Percentiles rank a stretch among this genome's conserved stretches.
Evolutionary conservation across 2,888 invertebrate species (phyloP).

Genomic region (Eupeodes latifasciatus): DNA sequence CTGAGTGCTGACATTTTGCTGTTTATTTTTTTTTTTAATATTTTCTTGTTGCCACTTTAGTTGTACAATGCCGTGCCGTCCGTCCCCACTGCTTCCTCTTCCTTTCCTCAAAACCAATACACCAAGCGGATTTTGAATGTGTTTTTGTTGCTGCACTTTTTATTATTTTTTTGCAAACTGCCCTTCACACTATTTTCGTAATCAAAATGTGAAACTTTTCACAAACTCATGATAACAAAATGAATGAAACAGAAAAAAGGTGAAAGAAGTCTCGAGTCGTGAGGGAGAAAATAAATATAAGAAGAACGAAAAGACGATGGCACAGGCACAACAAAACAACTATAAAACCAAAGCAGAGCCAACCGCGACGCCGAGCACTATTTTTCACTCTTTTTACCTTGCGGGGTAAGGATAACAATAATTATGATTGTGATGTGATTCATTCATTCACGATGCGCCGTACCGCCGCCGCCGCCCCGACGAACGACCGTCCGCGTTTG

Average conservation of each 20-base stretch:
- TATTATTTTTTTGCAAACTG: slow-evolving; percentile 39
- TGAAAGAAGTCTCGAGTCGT: background rate
- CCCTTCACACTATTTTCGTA: slow-evolving; percentile 65
- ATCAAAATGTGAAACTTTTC: slow-evolving; percentile 71
- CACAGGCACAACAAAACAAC: slow-evolving; percentile 46
- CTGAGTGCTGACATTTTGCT: slow-evolving; percentile 87
- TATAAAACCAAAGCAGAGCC: background rate
- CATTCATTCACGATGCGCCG: slow-evolving; percentile 54
- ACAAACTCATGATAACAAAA: slow-evolving; percentile 51
- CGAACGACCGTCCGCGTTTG: background rate
- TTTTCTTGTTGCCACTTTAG: background rate
- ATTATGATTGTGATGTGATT: slow-evolving; percentile 54
- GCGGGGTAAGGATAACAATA: slow-evolving; percentile 11
- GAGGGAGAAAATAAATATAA: background rate
- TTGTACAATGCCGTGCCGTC: background rate
- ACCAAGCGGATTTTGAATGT: background rate
- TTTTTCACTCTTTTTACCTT: slow-evolving; percentile 25
- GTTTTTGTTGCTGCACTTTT: slow-evolving; percentile 48
- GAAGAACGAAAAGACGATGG: background rate
- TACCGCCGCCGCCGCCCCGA: too few species aligned
- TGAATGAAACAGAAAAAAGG: background rate
- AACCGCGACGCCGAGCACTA: background rate
- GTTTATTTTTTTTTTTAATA: slow-evolving; percentile 9
- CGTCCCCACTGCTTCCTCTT: background rate
- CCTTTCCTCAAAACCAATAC: background rate